These are phyloP conservation scores for Aphaenogaster ashmeadi DNA, from an alignment of 1,140 invertebrate genomes.

Conservation along the genomic window DNA sequence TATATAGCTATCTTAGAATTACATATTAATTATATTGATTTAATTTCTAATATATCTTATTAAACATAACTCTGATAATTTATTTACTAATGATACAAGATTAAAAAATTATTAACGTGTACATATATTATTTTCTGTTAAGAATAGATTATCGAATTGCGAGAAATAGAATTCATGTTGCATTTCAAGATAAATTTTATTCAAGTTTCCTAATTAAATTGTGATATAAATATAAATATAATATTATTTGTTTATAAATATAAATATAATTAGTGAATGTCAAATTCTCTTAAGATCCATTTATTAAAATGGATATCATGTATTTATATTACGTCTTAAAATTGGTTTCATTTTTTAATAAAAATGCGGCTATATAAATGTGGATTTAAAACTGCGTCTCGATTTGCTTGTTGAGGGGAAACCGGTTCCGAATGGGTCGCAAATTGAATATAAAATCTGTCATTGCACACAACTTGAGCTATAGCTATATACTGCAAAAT, in stretches of 20 bases:
- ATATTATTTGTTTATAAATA: not conserved
- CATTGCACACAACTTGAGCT: not conserved
- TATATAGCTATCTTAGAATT: not conserved
- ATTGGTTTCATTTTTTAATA: not conserved
- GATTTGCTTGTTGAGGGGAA: not conserved
- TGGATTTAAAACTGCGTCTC: not conserved
- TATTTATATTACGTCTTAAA: not conserved
- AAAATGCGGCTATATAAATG: not conserved
- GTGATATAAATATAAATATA: not conserved
- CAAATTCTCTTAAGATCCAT: not conserved
- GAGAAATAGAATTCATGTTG: not conserved
- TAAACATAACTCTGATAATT: not conserved
- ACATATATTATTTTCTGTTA: not conserved
- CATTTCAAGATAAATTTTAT: not conserved
- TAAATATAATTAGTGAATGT: not conserved
- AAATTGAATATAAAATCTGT: conserved; percentile 20
- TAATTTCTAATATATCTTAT: not conserved
- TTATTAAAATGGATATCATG: not conserved
- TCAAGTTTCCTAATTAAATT: not conserved
- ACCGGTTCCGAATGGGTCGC: not conserved
- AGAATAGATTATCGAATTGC: not conserved
- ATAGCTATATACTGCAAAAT: conserved; percentile 1
- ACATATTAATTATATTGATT: conserved; percentile 6
- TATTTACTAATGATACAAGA: not conserved
- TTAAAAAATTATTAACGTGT: not conserved